Base-by-base conservation (phyloP, 2,888 invertebrate genomes). In the Disparrhopalites patrizii region DNA sequence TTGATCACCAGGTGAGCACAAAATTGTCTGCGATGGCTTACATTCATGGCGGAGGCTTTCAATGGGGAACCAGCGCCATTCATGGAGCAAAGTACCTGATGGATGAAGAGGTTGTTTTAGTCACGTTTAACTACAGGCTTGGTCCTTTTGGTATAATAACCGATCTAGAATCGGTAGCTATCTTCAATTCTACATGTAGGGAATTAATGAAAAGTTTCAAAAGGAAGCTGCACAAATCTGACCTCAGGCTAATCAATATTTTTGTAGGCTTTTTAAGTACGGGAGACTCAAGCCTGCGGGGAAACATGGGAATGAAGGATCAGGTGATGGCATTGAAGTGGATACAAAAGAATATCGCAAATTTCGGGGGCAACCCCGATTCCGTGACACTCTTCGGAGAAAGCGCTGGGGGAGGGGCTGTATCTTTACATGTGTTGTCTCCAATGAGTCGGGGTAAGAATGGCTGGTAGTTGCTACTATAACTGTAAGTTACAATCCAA, bases 261-360 rank as follows among this genome's bases (percentile, higher is more conserved):
- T n/a, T n/a, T n/a, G 7, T 55, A 70, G 74, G 74, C 27, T 74
- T 74, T 61, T 62, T 74, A 10, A 68, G 68, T 47, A 73, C 74
- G 3, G 70, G 70, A 15, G 74, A 73, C 67, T 62, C 62, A 13
- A 56, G 64, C 1, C 62, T 74, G 36, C 69, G 69, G 36, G 72
- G 74, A 3, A 74, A 74, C 50, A 50, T 57, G 18, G 74, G 74
- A 1, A 50, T 72, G 10, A 71, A 71, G 23, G 73, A 64, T 47
- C 66, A 66, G 40, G 66, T 63, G 4, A 52, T 47, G 3, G 68
- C 68, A 18, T 38, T 68, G 18, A 31, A 38, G 18, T 64, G 64
- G 64, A 27, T 64, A 1, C 18, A 33, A 33, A 23, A 31, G 3
- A 57, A 64, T 47, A 56, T 64, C 23, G 13, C 31, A 33, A 1